Base-by-base conservation (phyloP, 2,797 vertebrate genomes). In the Bovichtus variegatus region DNA sequence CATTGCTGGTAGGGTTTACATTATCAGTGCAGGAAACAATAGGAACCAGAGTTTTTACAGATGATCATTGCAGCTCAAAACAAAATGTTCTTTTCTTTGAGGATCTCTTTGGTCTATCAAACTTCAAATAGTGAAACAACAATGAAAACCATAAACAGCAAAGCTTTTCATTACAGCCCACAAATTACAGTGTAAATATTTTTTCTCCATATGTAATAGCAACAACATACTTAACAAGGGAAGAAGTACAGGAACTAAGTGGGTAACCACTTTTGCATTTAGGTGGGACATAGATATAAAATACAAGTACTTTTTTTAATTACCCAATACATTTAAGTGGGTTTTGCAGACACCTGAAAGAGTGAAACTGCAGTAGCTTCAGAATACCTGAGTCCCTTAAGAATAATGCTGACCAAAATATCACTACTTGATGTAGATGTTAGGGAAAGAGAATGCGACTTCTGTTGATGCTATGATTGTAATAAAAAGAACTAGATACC, bases 61-160 rank as follows among this genome's bases (percentile, higher is more conserved):
- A 27, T 5, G 9, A 70, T 51, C 41, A 53, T 21, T 4, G 3
- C 3, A 13, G 51, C 36, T 27, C 53, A 10, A 44, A 49, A 50
- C 9, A 6, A 69, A 58, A 67, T 64, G 62, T 82, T 74, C 80
- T 81, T 85, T 88, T 49, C 43, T 81, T 71, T 53, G 41, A 34
- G 23, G 31, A n/a, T 19, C 0, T n/a, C 69, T 74, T 50, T 41
- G 13, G 55, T 63, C 27, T 66, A 1, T 66, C 54, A 62, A 1
- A 53, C 18, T 7, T 38, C n/a, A 34, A 5, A 51, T 23, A 70
- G 38, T 44, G 2, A 25, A 46, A 54, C 18, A 46, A 54, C 18
- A 21, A 23, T 68, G 15, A 34, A 69, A 69, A 68, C 15, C 34
- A 69, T 36, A 29, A 40, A 50, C 19, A 16, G 9, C 31, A 25